Evolutionary conservation across 2,888 invertebrate genomes (phyloP).

Genomic region (Chrysomela aeneicollis): DNA sequence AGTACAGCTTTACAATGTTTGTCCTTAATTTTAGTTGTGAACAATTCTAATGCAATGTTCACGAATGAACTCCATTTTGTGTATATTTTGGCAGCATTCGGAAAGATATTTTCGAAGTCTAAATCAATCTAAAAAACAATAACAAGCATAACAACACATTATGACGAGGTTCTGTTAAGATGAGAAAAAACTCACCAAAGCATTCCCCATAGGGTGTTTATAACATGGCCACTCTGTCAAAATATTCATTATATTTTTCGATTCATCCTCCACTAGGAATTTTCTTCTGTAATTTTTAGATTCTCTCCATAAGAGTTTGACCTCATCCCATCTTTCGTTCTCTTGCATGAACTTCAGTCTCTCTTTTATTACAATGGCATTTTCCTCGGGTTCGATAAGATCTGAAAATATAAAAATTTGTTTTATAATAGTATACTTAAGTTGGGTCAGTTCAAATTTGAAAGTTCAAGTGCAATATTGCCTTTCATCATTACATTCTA

Average conservation of each 20-base stretch:
- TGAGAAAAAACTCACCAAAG: conserved; percentile 3
- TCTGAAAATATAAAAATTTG: too few species aligned
- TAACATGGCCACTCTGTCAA: conserved; percentile 12
- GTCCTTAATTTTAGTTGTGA: background rate
- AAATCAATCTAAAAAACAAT: background rate
- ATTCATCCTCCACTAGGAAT: conserved; percentile 3
- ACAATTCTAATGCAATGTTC: background rate
- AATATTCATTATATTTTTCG: conserved; percentile 1
- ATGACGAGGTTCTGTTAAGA: background rate
- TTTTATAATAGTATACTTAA: too few species aligned
- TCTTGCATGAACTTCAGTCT: conserved; percentile 3
- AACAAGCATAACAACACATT: too few species aligned
- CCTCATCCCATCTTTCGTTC: conserved; percentile 2
- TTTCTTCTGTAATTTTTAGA: conserved; percentile 5
- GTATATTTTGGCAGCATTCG: background rate
- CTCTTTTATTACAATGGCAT: background rate
- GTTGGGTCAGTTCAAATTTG: too few species aligned
- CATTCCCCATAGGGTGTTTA: background rate
- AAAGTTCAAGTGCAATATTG: background rate
- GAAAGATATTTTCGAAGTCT: too few species aligned
- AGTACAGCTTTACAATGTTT: background rate
- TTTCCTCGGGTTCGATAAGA: background rate
- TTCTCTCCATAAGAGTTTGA: background rate
- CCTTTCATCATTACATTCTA: background rate
- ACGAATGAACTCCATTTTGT: background rate